Evolutionary conservation across 2,888 invertebrate species (phyloP).

Genomic region (Blastobasis lacticolella): DNA sequence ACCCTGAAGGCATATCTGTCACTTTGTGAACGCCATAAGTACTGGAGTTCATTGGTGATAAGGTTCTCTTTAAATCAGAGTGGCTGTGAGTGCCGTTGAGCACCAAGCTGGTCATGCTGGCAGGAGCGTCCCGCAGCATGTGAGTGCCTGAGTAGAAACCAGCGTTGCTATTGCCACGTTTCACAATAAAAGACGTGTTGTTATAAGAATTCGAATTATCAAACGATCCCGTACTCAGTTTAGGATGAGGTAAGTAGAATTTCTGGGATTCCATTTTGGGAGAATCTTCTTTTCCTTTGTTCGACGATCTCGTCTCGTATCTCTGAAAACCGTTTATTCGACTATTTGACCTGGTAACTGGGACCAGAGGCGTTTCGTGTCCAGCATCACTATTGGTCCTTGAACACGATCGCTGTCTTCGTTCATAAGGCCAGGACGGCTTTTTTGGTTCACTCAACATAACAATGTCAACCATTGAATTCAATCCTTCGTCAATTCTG

Average conservation of each 20-base stretch:
- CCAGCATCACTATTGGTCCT: conserved; percentile 55
- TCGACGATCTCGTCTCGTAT: conserved; percentile 42
- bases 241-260: conserved; percentile 47
- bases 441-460: conserved; percentile 74
- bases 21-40: conserved; percentile 75
- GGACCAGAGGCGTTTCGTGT: conserved; percentile 51
- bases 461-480: conserved; percentile 82
- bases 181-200: conserved; percentile 75
- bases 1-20: conserved; percentile 82
- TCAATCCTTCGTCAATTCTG: conserved; percentile 82
- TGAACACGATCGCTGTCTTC: conserved; percentile 55
- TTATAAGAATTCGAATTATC: conserved; percentile 53
- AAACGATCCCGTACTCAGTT: conserved; percentile 43
- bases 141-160: conserved; percentile 78
- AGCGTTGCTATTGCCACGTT: conserved; percentile 76
- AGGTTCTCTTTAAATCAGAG: conserved; percentile 57
- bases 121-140: conserved; percentile 60
- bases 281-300: conserved; percentile 39
- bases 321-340: conserved; percentile 29
- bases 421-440: conserved; percentile 54
- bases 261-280: conserved; percentile 44
- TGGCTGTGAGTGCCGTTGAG: conserved; percentile 60
- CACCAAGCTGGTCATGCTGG: conserved; percentile 63
- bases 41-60: conserved; percentile 53
- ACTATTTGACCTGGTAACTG: conserved; percentile 46